Evolutionary conservation across 2,797 vertebrate species (phyloP), one percentile per base, ranked within the genome.

Genomic region (Cheirogaleus major): DNA sequence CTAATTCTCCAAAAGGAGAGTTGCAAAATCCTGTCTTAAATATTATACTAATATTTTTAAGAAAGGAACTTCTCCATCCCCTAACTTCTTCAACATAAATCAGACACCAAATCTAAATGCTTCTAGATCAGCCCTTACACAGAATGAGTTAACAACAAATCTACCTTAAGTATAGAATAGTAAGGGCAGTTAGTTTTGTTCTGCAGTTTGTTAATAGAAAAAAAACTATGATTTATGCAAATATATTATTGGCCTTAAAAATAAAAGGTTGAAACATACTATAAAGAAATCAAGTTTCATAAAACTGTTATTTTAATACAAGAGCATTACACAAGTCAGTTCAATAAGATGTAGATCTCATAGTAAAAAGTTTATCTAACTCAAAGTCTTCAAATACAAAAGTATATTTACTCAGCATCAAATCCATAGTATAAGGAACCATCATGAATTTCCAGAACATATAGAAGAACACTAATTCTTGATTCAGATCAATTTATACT

Each of bases 231-330:
- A 32, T 5, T 91, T 14, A 93, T 25, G 32, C 5, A 97, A 93
- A 96, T 41, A 94, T 17, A 92, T 76, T 25, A 82, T 0, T 90
- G 69, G 7, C 10, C 82, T 96, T 91, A 88, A 97, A 97, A 97
- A 72, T n/a, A 96, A 90, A 65, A 97, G 20, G 3, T 87, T 59
- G 92, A 96, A 96, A 93, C 57, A 4, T 5, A 82, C 2, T 18
- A 59, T 82, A 69, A 63, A 94, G 80, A 97, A 86, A 91, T 59
- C 88, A 95, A 91, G 20, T 57, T 70, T 96, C 0, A 93, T 27
- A 92, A 95, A 97, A 65, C n/a, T 94, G 25, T 30, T 93, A 85
- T 89, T 95, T 90, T 84, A 89, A 91, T 70, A 76, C 6, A 96
- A 80, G 13, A 87, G 12, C 22, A 32, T 80, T 69, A 38, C 8